Evolutionary conservation across 2,888 invertebrate species (phyloP).

Genomic region (Agrochola litura): DNA sequence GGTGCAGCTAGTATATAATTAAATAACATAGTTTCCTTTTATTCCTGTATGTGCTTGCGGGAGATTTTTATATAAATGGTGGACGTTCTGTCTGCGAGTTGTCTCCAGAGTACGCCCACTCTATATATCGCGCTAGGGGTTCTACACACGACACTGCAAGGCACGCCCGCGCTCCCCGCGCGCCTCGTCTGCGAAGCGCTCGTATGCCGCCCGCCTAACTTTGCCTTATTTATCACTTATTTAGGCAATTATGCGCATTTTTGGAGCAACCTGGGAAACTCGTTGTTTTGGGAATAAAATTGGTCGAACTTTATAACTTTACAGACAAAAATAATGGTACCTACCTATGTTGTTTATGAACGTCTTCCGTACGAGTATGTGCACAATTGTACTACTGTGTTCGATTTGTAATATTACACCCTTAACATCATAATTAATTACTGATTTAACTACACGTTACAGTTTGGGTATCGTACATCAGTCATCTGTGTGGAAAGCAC

Average conservation of each 20-base stretch:
- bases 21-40: too few species aligned
- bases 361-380: neutral
- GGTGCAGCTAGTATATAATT: too few species aligned
- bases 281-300: neutral
- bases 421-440: too few species aligned
- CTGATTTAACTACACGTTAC: too few species aligned
- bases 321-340: neutral
- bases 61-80: too few species aligned
- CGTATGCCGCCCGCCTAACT: constrained; percentile 30
- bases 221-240: constrained; percentile 18
- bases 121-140: constrained; percentile 13
- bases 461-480: neutral
- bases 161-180: constrained; percentile 6
- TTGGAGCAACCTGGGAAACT: neutral
- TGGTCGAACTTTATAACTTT: neutral
- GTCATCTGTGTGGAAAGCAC: neutral
- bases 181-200: neutral
- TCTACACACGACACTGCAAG: constrained; percentile 20
- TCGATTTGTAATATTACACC: too few species aligned
- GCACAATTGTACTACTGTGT: neutral
- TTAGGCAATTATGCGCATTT: constrained; percentile 23
- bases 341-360: neutral
- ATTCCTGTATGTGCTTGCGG: too few species aligned
- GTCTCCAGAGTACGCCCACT: neutral
- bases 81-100: neutral